These are phyloP conservation scores for Telenomus remus DNA, from an alignment of 1,140 invertebrate species.

Conservation along the genomic window DNA sequence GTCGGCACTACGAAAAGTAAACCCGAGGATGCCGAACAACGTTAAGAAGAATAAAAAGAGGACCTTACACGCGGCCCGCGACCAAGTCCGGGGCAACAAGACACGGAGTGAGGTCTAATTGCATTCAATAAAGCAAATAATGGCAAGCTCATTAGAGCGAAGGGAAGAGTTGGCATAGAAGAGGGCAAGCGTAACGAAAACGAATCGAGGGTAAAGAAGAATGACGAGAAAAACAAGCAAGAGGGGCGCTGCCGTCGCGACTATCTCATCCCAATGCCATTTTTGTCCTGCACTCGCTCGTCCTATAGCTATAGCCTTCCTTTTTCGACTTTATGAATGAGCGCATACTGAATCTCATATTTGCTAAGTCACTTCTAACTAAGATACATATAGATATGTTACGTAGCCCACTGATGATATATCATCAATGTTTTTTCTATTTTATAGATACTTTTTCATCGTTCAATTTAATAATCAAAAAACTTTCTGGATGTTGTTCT, in stretches of 20 bases:
- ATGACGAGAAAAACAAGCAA: slow-evolving; percentile 48
- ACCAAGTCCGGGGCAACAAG: slow-evolving; percentile 52
- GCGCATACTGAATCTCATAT: slow-evolving; percentile 63
- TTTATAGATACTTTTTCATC: too few species aligned
- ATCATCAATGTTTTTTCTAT: too few species aligned
- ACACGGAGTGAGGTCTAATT: slow-evolving; percentile 74
- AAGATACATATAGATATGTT: too few species aligned
- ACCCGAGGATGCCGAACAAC: slow-evolving; percentile 35
- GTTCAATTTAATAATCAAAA: too few species aligned
- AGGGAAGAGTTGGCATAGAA: slow-evolving; percentile 65
- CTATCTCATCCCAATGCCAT: slow-evolving; percentile 68
- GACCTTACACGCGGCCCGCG: slow-evolving; percentile 27
- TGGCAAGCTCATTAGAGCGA: slow-evolving; percentile 73
- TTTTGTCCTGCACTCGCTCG: slow-evolving; percentile 65
- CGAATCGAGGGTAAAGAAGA: slow-evolving; percentile 9
- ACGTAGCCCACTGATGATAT: too few species aligned
- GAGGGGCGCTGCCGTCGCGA: too few species aligned
- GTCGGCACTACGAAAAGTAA: slow-evolving; percentile 37
- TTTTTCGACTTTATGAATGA: slow-evolving; percentile 65
- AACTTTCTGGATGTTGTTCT: too few species aligned
- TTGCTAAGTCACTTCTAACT: slow-evolving; percentile 63
- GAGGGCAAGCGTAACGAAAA: slow-evolving; percentile 36
- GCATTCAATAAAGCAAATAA: slow-evolving; percentile 75
- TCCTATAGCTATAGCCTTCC: too few species aligned
- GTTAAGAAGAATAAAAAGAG: slow-evolving; percentile 28